Evolutionary conservation across 2,888 invertebrate species (phyloP), one percentile per base, ranked within the genome.

Genomic region (Drosophila ezoana): DNA sequence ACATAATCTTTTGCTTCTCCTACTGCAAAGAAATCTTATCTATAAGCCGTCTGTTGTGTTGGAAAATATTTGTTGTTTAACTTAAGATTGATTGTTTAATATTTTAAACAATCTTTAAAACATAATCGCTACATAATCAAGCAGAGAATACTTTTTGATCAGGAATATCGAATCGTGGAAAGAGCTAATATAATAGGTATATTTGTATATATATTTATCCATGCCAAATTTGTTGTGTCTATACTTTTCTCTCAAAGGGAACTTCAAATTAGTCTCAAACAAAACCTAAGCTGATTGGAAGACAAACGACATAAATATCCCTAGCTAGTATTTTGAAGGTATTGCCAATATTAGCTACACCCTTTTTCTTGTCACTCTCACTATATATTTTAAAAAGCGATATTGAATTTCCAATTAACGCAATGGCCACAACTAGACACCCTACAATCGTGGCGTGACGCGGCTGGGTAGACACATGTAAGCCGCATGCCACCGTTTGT

Each of bases 391-490:
- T 18, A 3, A 32, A 28, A 1, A 18, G 1, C 16, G 54, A 44
- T 72, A 76, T 77, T 41, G 6, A 57, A 49, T 76, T 69, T 62
- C 73, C 69, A 62, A 77, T 76, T 53, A 48, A 8, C 3, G 8
- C 35, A 43, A 72, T 62, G 52, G 40, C 53, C 14, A 16, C 20
- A 43, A 20, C 45, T n/a, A 23, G 23, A 37, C 32, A 41, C 38
- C 5, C 49, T 67, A 13, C 14, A 56, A 16, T 38, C 2, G 1
- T 11, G 2, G 32, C 1, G 14, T 32, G 51, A 11, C 18, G 38
- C 6, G 33, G 47, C 6, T 43, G 9, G 16, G 11, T 20, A 9
- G 9, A 3, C 13, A 38, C 28, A 33, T 10, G 41, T 41, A 58
- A 38, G 43, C 11, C 9, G 5, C 9, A 44, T 60, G 59, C 8